Conservation (phyloP, 1,140 invertebrate species). For the Caenorhabditis briggsae region DNA sequence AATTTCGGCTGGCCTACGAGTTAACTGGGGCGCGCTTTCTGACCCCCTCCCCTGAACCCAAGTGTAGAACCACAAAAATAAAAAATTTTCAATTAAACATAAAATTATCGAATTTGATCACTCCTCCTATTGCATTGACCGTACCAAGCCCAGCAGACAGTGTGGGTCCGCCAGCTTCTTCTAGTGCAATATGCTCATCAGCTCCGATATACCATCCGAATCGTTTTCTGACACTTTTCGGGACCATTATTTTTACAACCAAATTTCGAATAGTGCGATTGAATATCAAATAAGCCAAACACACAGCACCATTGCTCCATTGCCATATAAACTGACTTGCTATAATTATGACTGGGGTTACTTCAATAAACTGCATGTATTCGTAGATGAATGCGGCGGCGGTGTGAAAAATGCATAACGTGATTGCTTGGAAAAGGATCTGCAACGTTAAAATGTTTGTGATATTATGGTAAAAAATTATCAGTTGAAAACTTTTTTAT, state of each 20-base stretch:
- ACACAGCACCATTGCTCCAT: not conserved
- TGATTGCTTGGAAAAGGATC: constrained; percentile 29
- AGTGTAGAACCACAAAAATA: no score
- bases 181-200: constrained; percentile 9
- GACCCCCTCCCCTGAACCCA: no score
- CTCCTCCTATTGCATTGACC: not conserved
- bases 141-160: not conserved
- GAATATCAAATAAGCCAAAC: not conserved
- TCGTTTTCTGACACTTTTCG: not conserved
- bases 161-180: not conserved
- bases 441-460: no score
- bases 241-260: constrained; percentile 7
- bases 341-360: not conserved
- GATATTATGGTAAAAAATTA: no score
- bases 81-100: not conserved
- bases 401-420: not conserved
- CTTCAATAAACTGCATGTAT: constrained; percentile 1
- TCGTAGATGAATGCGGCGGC: not conserved
- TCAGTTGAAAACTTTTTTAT: no score
- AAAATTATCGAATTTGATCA: constrained; percentile 11
- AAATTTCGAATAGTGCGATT: constrained; percentile 17
- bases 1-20: no score
- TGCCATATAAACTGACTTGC: constrained; percentile 2
- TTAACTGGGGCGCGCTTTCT: no score
- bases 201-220: not conserved